Evolutionary conservation across 2,113 vertebrate genomes (phyloP).

Genomic region (Macaca mulatta): DNA sequence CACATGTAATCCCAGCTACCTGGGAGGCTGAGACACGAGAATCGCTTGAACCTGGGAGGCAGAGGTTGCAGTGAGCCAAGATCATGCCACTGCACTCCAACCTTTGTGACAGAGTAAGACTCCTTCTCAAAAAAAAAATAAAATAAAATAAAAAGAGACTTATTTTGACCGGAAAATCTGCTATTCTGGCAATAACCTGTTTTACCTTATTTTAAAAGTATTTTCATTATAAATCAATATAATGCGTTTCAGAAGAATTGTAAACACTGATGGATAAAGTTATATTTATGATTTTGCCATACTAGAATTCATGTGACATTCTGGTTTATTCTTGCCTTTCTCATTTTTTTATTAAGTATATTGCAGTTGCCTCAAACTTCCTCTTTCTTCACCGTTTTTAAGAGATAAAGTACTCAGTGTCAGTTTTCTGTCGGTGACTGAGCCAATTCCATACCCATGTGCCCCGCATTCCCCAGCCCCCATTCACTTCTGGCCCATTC

Average conservation of each 20-base stretch:
- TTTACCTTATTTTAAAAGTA: neutral
- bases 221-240: neutral
- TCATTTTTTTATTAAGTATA: neutral
- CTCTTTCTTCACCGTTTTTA: neutral
- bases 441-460: neutral
- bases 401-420: neutral
- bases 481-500: rapidly evolving
- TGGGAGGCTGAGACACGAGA: no score
- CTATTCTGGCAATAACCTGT: neutral
- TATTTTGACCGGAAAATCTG: neutral
- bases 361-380: neutral
- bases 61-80: no score
- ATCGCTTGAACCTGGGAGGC: no score
- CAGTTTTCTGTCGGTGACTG: neutral
- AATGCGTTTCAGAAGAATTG: neutral
- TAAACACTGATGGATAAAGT: neutral
- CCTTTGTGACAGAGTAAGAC: no score
- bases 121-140: no score
- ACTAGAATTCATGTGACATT: neutral
- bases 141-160: no score
- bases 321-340: neutral
- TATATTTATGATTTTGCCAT: neutral
- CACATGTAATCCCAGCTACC: no score
- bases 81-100: no score
- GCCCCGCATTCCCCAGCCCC: neutral